Evolutionary conservation across 2,797 vertebrate genomes (phyloP), one percentile per base, ranked within the genome.

Genomic region (Phoebastria nigripes): DNA sequence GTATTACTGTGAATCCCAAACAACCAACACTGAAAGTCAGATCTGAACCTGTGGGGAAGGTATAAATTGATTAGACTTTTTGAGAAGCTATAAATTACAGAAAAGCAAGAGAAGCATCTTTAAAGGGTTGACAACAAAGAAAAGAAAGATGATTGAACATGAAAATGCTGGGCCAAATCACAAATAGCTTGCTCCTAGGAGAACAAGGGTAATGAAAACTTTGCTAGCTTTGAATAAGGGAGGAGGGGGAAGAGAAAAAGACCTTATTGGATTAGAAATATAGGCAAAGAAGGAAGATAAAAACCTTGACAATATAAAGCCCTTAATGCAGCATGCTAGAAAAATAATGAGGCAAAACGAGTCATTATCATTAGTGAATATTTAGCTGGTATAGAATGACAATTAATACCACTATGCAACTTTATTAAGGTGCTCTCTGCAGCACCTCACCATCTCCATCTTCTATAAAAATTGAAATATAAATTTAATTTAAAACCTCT

Each of bases 1-100:
- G 82, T 84, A 90, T 95, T 96, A 91, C 62, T 73, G 70, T 90
- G 83, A 96, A 96, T 97, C 96, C 87, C 82, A 96, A 96, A 94
- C 44, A 88, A 79, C 89, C 69, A 92, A 74, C 73, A 15, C 42
- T 73, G 56, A 82, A 97, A 97, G 62, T 92, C 33, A 42, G 61
- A 95, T 46, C 71, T 59, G 89, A 91, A 86, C 65, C 93, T 94
- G 63, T 94, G 25, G 65, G 92, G 91, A 93, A 96, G 31, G 81
- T 95, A 97, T 78, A 96, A 92, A 95, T 96, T 94, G 82, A 94
- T 95, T 62, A 47, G 88, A 73, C 39, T 89, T 93, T 95, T 77
- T 92, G 83, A 95, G 65, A 77, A 91, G 78, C 67, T 95, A 96
- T 95, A 93, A 95, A 95, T 97, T 96, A 96, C 88, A 73, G 56